Conservation (phyloP, 2,113 vertebrate genomes). For the Aspiorhynchus laticeps region DNA sequence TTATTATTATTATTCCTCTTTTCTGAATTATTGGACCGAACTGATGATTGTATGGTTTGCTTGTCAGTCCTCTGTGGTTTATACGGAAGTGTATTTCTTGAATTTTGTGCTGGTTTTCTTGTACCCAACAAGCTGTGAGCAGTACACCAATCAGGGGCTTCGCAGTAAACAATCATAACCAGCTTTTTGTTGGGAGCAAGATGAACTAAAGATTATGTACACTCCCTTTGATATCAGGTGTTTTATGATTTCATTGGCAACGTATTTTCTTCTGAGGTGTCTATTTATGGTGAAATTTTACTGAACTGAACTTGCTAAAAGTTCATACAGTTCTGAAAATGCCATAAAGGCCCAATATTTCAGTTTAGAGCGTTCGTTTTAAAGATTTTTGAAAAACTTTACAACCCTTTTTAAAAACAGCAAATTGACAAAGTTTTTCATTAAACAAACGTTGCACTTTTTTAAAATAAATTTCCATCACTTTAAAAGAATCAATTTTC, state of each 20-base stretch:
- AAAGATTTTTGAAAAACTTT: not conserved
- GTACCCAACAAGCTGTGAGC: constrained; percentile 55
- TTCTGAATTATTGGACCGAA: constrained; percentile 51
- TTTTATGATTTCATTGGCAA: constrained; percentile 59
- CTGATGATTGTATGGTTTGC: constrained; percentile 52
- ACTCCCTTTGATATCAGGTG: constrained; percentile 48
- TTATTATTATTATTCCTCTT: not conserved
- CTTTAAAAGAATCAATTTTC: not conserved
- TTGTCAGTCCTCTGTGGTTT: constrained; percentile 58
- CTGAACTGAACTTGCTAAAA: not conserved
- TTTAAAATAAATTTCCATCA: not conserved
- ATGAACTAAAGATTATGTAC: constrained; percentile 56
- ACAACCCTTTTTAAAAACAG: not conserved
- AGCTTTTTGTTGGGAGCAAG: constrained; percentile 56
- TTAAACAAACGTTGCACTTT: not conserved
- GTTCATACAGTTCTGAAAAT: not conserved
- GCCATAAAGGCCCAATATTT: constrained; percentile 12
- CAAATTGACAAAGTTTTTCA: not conserved
- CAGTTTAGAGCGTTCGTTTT: not conserved
- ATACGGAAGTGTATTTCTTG: constrained; percentile 42
- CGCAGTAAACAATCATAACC: constrained; percentile 67
- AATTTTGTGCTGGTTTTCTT: constrained; percentile 51
- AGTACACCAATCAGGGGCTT: constrained; percentile 43
- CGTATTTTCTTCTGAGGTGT: constrained; percentile 1
- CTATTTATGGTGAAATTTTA: not conserved